Base-by-base conservation (phyloP, 2,888 invertebrate species). In the Neoitamus cyanurus region DNA sequence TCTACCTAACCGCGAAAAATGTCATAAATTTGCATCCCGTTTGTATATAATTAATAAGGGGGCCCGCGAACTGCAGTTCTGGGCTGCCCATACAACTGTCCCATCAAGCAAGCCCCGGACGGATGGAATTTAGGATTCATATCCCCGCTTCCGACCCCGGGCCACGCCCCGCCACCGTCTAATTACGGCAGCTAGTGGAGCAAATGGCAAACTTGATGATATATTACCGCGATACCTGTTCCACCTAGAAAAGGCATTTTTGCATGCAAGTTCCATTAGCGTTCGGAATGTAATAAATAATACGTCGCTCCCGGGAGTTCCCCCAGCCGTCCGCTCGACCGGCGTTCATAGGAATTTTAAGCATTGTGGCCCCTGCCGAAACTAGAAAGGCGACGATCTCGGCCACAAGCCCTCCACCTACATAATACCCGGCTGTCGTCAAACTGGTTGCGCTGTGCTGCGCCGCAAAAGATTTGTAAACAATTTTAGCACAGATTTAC, bases 401-500 rank as follows among this genome's bases (percentile, higher is more conserved):
- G 25, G 15, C 25, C 58, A 58, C 6, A 7, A 58, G 0, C 58
- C 20, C 5, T 5, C 20, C 58, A 58, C 15, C 37, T 9, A 11
- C 3, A 7, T 7, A 11, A 37, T 2, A 2, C 13, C 1, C 6
- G 9, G 37, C 37, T 9, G 37, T 9, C 3, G 58, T 13, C 1
- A n/a, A 3, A 20, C 58, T 58, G 15, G 15, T 25, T 58, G 15
- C 20, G 58, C 15, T 58, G 58, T 25, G 58, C 58, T 58, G 58
- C 7, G 20, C 36, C 20, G 34, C 36, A 20, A 36, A 73, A 36
- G 73, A 73, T 73, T 73, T 73, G 73, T 73, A 73, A 73, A 73
- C 73, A 73, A 73, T 73, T 73, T 34, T 73, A 20, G 36, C 73
- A 73, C 73, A 73, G 73, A 73, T 73, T 34, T 34, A 34, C 20